Percentiles rank a stretch among this genome's conserved stretches.
Evolutionary conservation across 2,888 invertebrate genomes (phyloP).

Genomic region (Idaea straminata): DNA sequence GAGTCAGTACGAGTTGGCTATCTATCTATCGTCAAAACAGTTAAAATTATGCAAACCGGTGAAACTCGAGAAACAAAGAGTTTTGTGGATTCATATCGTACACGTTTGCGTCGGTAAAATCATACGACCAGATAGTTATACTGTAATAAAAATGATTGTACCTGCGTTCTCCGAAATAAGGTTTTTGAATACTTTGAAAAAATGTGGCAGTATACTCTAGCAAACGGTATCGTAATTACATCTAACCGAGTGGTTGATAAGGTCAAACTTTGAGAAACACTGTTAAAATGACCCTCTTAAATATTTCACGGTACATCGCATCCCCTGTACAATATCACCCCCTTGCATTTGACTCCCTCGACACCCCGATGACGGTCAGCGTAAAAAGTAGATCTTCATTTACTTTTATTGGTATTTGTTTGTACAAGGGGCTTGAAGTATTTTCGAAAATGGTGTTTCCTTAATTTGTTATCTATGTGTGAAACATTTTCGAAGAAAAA

Average conservation of each 20-base stretch:
- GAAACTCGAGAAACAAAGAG: no score
- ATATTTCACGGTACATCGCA: slow-evolving; percentile 62
- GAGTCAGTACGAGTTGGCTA: neutral
- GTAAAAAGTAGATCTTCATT: slow-evolving; percentile 10
- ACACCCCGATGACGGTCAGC: slow-evolving; percentile 13
- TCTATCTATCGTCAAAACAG: no score
- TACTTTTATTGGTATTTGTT: slow-evolving; percentile 1
- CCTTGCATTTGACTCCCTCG: slow-evolving; percentile 30
- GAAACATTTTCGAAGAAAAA: neutral
- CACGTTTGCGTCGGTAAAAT: no score
- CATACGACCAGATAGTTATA: no score
- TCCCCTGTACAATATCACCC: slow-evolving; percentile 35
- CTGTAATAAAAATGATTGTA: no score
- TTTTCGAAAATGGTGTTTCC: neutral
- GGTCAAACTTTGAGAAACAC: slow-evolving; percentile 48
- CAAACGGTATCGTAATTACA: slow-evolving; percentile 2
- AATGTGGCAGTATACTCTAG: no score
- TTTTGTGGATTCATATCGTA: no score
- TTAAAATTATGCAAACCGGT: no score
- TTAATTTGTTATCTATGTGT: neutral
- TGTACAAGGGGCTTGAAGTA: neutral
- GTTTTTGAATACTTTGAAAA: no score
- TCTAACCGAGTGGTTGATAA: neutral
- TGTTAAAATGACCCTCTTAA: slow-evolving; percentile 52
- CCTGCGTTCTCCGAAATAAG: no score